Percentiles rank a stretch among this genome's conserved stretches.
phyloP scores from a whole-genome alignment of 1,140 invertebrate species.

The Linepithema humile region DNA sequence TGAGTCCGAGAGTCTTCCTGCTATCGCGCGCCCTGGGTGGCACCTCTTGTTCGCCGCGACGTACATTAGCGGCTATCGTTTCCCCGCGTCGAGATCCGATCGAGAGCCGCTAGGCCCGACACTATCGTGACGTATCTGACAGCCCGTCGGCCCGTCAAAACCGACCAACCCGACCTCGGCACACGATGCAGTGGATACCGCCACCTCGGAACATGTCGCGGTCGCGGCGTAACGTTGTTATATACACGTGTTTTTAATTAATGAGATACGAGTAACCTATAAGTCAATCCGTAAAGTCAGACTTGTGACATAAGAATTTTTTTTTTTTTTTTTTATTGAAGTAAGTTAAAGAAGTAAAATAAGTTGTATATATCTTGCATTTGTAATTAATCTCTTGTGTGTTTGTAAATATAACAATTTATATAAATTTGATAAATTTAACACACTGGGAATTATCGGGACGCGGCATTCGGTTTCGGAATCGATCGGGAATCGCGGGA shows the following conservation, averaged over 20 bases:
- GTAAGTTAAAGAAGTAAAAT: too few relatives aligned
- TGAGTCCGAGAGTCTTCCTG: slow-evolving; percentile 61
- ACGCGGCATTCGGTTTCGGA: not conserved
- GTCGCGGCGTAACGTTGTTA: not conserved
- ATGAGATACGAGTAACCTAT: not conserved
- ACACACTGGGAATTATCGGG: too few relatives aligned
- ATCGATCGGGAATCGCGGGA: too few relatives aligned
- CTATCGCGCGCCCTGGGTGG: slow-evolving; percentile 69
- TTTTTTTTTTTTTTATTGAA: too few relatives aligned
- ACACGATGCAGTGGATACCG: not conserved
- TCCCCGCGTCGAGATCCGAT: slow-evolving; percentile 54
- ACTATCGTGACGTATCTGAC: slow-evolving; percentile 72
- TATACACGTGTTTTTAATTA: slow-evolving; percentile 29
- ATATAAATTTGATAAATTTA: too few relatives aligned
- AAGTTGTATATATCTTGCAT: too few relatives aligned
- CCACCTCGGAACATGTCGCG: not conserved
- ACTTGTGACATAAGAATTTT: not conserved
- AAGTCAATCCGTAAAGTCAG: not conserved
- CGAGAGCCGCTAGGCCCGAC: slow-evolving; percentile 49
- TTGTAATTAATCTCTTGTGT: too few relatives aligned
- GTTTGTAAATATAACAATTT: too few relatives aligned
- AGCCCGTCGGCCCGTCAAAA: slow-evolving; percentile 65
- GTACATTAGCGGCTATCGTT: slow-evolving; percentile 75
- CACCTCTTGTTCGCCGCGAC: slow-evolving; percentile 67
- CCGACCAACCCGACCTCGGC: not conserved